Evolutionary conservation across 1,140 invertebrate species (phyloP).

Genomic region (Microplitis mediator): DNA sequence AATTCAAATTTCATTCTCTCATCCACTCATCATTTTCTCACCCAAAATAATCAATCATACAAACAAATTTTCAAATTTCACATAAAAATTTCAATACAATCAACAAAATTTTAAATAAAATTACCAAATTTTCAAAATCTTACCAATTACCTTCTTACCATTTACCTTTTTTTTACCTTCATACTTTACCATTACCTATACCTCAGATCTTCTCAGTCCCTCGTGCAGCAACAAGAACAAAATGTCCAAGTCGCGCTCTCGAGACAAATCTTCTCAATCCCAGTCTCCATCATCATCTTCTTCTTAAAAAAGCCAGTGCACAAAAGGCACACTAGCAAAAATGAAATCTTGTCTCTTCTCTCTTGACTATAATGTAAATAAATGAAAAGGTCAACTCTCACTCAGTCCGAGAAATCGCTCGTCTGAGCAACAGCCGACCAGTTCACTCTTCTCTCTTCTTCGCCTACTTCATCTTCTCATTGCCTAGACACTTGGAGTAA

Average conservation of each 20-base stretch:
- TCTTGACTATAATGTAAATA: conserved; percentile 6
- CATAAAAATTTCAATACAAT: background rate
- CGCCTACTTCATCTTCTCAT: conserved; percentile 31
- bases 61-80: background rate
- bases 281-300: background rate
- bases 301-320: conserved; percentile 27
- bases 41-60: too few species aligned
- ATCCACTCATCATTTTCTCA: too few species aligned
- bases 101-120: conserved; percentile 6
- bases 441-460: conserved; percentile 25
- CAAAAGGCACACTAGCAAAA: conserved; percentile 38
- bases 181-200: background rate
- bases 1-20: too few species aligned
- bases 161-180: background rate
- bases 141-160: background rate
- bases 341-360: background rate
- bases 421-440: conserved; percentile 34
- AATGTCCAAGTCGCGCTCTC: too few species aligned
- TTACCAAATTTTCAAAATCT: background rate
- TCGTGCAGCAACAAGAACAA: too few species aligned
- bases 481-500: conserved; percentile 54
- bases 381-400: conserved; percentile 5
- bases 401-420: conserved; percentile 55
- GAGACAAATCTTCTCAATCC: background rate
- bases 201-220: background rate